Evolutionary conservation across 2,113 vertebrate genomes (phyloP), one percentile per base, ranked within the genome.

Genomic region (Pardalotus punctatus): DNA sequence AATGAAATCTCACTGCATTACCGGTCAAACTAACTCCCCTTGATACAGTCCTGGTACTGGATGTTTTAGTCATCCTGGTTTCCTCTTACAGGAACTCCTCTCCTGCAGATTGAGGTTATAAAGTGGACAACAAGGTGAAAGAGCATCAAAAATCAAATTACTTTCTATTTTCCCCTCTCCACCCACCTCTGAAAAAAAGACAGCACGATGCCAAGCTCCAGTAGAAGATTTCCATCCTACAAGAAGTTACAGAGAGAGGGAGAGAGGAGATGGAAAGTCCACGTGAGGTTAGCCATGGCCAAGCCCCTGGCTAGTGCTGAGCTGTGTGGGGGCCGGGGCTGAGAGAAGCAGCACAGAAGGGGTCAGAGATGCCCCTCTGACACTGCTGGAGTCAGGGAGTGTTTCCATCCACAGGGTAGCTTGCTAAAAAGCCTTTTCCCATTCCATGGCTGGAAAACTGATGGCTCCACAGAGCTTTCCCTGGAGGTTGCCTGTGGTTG

Each of bases 61-160:
- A 36, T 25, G 29, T 31, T 0, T 0, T 0, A 33, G 11, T n/a
- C 48, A 24, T 61, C 17, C 24, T 3, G 0, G 9, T 25, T 50
- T 83, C 17, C 43, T 91, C 33, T 69, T 76, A 35, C 51, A 79
- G 60, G 33, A 90, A 14, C 20, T 70, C 47, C 14, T 67, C 11
- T 67, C 31, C 73, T 62, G 33, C 21, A 76, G 36, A 33, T 27
- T 11, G 69, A 71, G 22, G n/a, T 69, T 56, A 40, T 47, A 77
- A 73, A 81, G 47, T 9, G 76, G n/a, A 40, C 24, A 64, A 43
- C 71, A 81, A 31, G 35, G 24, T 64, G 53, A 85, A 94, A 65
- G 11, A 40, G 35, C 42, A 60, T 43, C 0, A 79, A 62, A 90
- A 74, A 38, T 47, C 23, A 79, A 74, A 90, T 74, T 14, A 38